Percentiles rank a stretch among this genome's conserved stretches.
Conservation (phyloP, 2,113 vertebrate genomes). For the Cromileptes altivelis region DNA sequence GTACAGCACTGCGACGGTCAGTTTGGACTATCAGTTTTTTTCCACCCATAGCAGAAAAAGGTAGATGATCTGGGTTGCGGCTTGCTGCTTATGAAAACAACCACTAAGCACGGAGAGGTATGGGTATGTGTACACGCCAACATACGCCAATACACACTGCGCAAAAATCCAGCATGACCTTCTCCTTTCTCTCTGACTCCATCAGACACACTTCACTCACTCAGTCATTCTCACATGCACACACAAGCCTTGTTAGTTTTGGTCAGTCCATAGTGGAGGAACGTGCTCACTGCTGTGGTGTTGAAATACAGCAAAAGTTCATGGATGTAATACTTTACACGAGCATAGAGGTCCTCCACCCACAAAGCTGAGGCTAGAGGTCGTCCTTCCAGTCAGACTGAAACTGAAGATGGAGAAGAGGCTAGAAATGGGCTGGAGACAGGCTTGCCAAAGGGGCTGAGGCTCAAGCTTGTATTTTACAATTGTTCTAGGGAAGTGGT, state of each 20-base stretch:
- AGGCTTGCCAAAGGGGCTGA: constrained; percentile 26
- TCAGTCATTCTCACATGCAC: constrained; percentile 39
- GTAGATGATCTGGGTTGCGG: constrained; percentile 28
- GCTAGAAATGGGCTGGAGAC: constrained; percentile 21
- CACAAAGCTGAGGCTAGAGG: constrained; percentile 49
- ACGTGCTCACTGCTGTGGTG: constrained; percentile 36
- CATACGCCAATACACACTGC: constrained; percentile 48
- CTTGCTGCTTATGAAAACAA: constrained; percentile 67
- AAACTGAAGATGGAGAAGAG: constrained; percentile 50
- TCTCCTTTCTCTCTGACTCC: constrained; percentile 6
- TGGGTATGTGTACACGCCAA: constrained; percentile 12
- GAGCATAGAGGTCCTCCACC: constrained; percentile 30
- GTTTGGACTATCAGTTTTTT: constrained; percentile 38
- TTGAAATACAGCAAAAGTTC: constrained; percentile 57
- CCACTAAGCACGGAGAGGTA: constrained; percentile 47
- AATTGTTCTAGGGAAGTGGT: constrained; percentile 60
- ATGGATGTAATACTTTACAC: constrained; percentile 41
- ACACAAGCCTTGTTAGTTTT: constrained; percentile 55
- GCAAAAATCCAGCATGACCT: constrained; percentile 54
- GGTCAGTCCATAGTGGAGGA: constrained; percentile 42
- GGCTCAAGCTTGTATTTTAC: constrained; percentile 45
- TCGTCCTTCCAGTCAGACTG: constrained; percentile 57
- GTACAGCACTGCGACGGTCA: constrained; percentile 21
- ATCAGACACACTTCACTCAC: constrained; percentile 48
- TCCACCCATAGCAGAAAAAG: constrained; percentile 26